Percentiles rank a stretch among this genome's conserved stretches.
These are phyloP conservation scores for Macaria liturata DNA, from an alignment of 2,888 invertebrate genomes.

Conservation along the genomic window DNA sequence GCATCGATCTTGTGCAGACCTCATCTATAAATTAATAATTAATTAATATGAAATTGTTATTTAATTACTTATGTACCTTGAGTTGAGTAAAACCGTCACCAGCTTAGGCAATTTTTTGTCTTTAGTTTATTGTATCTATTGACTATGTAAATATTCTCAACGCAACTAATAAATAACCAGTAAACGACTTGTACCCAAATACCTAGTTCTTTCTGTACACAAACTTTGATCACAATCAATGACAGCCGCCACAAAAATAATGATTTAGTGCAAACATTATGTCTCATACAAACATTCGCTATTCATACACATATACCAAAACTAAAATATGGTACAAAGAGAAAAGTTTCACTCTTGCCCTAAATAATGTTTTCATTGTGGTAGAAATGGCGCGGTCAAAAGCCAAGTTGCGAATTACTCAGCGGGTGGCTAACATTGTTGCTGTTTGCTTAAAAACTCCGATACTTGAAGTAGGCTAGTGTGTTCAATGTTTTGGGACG, in stretches of 20 bases:
- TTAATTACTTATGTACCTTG: too few species aligned
- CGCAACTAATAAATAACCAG: too few species aligned
- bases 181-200: too few species aligned
- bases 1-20: too few species aligned
- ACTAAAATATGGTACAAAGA: constrained; percentile 21
- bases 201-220: too few species aligned
- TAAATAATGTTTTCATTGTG: constrained; percentile 67
- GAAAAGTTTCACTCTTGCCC: constrained; percentile 61
- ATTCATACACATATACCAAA: constrained; percentile 43
- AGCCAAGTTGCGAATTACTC: constrained; percentile 68
- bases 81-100: too few species aligned
- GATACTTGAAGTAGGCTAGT: not conserved
- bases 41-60: too few species aligned
- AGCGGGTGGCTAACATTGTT: constrained; percentile 56
- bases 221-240: not conserved
- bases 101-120: too few species aligned
- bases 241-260: not conserved
- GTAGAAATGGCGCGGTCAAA: constrained; percentile 57
- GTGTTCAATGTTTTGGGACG: too few species aligned
- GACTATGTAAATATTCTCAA: too few species aligned
- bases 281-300: constrained; percentile 2
- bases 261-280: constrained; percentile 10
- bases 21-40: too few species aligned
- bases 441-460: constrained; percentile 18
- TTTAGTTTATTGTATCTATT: too few species aligned